These are phyloP conservation scores for Ectobius pallidus DNA, from an alignment of 2,888 invertebrate genomes.

Conservation along the genomic window DNA sequence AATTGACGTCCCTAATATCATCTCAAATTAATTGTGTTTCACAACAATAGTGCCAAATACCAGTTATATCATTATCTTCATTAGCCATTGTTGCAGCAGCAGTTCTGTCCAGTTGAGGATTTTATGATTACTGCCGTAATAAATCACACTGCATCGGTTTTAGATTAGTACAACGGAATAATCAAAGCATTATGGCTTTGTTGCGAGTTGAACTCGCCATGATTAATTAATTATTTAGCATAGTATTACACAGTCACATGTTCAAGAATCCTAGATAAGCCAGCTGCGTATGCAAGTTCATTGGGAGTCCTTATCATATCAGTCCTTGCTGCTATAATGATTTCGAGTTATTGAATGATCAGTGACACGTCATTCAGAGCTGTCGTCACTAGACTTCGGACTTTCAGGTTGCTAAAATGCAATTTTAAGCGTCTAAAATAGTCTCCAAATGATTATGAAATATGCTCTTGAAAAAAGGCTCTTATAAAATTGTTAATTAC, in stretches of 20 bases:
- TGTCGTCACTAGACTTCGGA: too few species aligned
- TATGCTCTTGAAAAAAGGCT: too few species aligned
- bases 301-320: neutral
- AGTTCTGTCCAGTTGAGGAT: constrained; percentile 11
- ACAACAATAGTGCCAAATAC: constrained; percentile 31
- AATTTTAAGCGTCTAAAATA: too few species aligned
- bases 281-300: neutral
- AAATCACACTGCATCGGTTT: constrained; percentile 27
- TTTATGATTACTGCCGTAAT: constrained; percentile 29
- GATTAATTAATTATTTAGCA: neutral
- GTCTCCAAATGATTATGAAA: too few species aligned
- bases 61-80: constrained; percentile 32
- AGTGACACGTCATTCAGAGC: too few species aligned
- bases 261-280: neutral
- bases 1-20: constrained; percentile 29
- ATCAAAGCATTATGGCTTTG: neutral
- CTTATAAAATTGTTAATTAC: too few species aligned
- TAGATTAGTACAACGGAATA: constrained; percentile 2
- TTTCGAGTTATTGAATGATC: too few species aligned
- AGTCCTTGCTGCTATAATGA: too few species aligned
- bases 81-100: constrained; percentile 26
- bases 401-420: too few species aligned
- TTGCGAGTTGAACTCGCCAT: neutral
- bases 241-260: neutral
- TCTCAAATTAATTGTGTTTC: constrained; percentile 34